Evolutionary conservation across 2,888 invertebrate genomes (phyloP), one percentile per base, ranked within the genome.

Genomic region (Sphinx pinastri): DNA sequence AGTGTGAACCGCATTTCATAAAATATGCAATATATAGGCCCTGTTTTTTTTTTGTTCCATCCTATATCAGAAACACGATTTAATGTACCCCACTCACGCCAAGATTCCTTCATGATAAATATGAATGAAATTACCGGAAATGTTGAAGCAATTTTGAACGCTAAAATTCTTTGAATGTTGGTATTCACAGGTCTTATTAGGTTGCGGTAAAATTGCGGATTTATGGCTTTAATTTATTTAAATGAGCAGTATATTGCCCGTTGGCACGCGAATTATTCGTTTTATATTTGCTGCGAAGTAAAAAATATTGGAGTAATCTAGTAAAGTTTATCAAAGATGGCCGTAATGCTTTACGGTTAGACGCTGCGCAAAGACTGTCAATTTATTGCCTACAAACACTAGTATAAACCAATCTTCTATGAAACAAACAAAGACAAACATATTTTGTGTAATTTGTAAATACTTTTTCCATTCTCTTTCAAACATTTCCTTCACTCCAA

Each of bases 1-100:
- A 0, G 57, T 57, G 10, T 57, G 25, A 57, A 19, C 19, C 19
- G 19, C 19, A 19, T 25, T 25, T 57, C 38, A 38, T 38, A 38
- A 38, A 12, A 57, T 12, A 31, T 19, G 7, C 55, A 31, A 19
- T 19, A 3, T 31, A 14, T 14, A 31, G 14, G 11, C 38, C 31
- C 6, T 31, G 11, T n/a, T 38, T 60, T 45, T 14, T 38, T 58
- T n/a, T 52, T 14, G 14, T 52, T 45, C 60, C 16, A 16, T 11
- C 45, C 60, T 19, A 11, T 47, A 16, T 31, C 54, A 5, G 8
- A 16, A 11, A n/a, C 19, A 16, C 14, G 47, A 14, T 59, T 63
- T 63, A 63, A 63, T 63, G 60, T 47, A 16, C 47, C 12, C 45
- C 14, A 63, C 47, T 47, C 60, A 63, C 60, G 60, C 47, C 8